Conservation (phyloP, 1,140 invertebrate genomes). For the Danaus plexippus region DNA sequence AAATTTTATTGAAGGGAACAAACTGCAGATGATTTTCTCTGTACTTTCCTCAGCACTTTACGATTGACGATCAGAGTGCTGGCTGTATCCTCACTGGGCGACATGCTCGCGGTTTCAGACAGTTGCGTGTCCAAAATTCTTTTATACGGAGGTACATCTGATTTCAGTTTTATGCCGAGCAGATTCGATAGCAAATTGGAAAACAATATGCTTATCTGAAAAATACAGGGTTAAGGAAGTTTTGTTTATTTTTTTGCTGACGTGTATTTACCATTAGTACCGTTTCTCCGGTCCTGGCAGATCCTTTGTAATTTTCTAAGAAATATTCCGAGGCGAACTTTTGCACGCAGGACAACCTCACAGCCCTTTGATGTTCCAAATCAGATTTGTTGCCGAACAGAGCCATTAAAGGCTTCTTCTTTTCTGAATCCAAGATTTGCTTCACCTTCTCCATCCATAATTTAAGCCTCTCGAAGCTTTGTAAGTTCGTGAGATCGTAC, state of each 20-base stretch:
- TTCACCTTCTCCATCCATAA: conserved; percentile 82
- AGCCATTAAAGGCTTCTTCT: conserved; percentile 77
- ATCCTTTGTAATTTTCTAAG: conserved; percentile 83
- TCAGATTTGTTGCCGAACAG: conserved; percentile 93
- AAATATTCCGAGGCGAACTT: conserved; percentile 84
- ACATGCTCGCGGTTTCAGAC: conserved; percentile 6
- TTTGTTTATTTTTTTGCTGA: no score
- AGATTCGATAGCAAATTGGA: conserved; percentile 50
- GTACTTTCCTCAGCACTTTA: conserved; percentile 53
- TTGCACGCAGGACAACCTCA: conserved; percentile 84
- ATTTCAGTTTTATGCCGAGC: conserved; percentile 39
- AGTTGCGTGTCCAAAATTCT: conserved; percentile 19
- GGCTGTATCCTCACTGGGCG: conserved; percentile 20
- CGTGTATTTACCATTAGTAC: conserved; percentile 56
- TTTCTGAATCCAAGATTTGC: conserved; percentile 70
- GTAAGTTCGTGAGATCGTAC: conserved; percentile 88
- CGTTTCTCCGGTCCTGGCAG: conserved; percentile 91
- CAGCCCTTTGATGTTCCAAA: conserved; percentile 87
- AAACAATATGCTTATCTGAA: conserved; percentile 57
- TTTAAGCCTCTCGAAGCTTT: conserved; percentile 84
- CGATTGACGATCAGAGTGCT: conserved; percentile 59
- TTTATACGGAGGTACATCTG: conserved; percentile 18
- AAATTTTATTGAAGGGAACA: conserved; percentile 56
- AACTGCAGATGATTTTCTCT: conserved; percentile 57
- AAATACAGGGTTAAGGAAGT: conserved; percentile 8